A percentile compares a stretch with the other conserved stretches of the same genome.
These are phyloP conservation scores for Equus przewalskii DNA, from an alignment of 2,113 vertebrate genomes.

Conservation along the genomic window DNA sequence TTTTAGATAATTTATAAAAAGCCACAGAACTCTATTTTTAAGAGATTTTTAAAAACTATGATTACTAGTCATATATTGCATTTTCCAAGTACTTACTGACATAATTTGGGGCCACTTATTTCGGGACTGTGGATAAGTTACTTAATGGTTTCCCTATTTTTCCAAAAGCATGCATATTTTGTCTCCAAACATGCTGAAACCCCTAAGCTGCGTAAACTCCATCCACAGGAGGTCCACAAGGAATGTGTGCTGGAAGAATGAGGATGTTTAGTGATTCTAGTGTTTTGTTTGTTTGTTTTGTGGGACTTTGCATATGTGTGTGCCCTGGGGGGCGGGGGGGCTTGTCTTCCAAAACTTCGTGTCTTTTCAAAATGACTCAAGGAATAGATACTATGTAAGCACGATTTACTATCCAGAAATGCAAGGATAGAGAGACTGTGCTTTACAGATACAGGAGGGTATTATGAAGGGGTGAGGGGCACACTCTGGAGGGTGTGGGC, in stretches of 20 bases:
- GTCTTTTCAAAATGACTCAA: slow-evolving; percentile 40
- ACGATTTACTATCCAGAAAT: slow-evolving; percentile 18
- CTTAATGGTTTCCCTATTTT: slow-evolving; percentile 54
- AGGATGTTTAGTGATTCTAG: background rate
- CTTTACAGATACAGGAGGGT: slow-evolving; percentile 3
- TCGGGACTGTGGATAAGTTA: background rate
- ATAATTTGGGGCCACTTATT: slow-evolving; percentile 61
- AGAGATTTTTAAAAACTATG: background rate
- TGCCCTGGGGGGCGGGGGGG: background rate
- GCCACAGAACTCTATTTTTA: slow-evolving; percentile 32
- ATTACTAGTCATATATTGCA: background rate
- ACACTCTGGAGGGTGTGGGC: background rate
- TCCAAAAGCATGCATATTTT: slow-evolving; percentile 42
- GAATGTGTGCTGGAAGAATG: slow-evolving; percentile 30
- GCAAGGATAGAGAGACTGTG: slow-evolving; percentile 2
- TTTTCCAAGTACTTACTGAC: slow-evolving; percentile 54
- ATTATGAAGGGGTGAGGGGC: background rate
- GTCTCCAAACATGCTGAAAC: slow-evolving; percentile 23
- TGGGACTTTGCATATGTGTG: background rate
- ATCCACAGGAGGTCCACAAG: background rate
- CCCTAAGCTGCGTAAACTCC: background rate
- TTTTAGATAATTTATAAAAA: slow-evolving; percentile 5
- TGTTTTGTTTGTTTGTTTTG: slow-evolving; percentile 6
- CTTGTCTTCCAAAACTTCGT: slow-evolving; percentile 34
- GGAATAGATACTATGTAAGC: background rate